Percentiles rank a stretch among this genome's conserved stretches.
Conservation (phyloP, 2,113 vertebrate genomes). For the Lepus americanus region DNA sequence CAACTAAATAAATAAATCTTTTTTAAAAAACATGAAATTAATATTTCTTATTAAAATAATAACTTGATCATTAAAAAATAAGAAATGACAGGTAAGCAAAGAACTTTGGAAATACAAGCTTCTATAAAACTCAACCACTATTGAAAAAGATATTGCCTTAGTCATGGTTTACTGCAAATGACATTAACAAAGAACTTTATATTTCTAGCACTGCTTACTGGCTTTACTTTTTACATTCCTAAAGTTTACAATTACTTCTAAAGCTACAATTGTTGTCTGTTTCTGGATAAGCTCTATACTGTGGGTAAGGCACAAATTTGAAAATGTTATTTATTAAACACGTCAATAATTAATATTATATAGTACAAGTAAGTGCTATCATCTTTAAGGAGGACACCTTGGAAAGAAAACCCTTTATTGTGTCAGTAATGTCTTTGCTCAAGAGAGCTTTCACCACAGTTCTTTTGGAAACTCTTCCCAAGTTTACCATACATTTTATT, state of each 20-base stretch:
- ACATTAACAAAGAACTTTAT: conserved; percentile 12
- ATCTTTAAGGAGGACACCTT: conserved; percentile 15
- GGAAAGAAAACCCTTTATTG: not conserved
- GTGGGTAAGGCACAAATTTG: not conserved
- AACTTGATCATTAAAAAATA: conserved; percentile 22
- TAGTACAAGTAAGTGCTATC: conserved; percentile 43
- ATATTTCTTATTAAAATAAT: conserved; percentile 40
- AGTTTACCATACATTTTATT: not conserved
- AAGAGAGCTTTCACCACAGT: not conserved
- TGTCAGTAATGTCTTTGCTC: not conserved
- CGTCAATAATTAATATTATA: not conserved
- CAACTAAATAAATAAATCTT: too few relatives aligned
- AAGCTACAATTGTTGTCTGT: conserved; percentile 2
- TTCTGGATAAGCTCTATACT: conserved; percentile 32
- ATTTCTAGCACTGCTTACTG: conserved; percentile 32
- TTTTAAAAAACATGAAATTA: not conserved
- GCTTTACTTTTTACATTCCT: conserved; percentile 43
- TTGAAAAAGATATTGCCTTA: not conserved
- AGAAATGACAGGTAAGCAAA: not conserved
- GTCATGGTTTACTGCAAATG: not conserved
- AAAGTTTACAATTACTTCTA: not conserved
- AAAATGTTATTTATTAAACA: not conserved
- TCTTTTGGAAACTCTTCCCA: not conserved
- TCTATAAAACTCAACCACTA: conserved; percentile 23
- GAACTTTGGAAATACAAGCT: not conserved